Evolutionary conservation across 1,140 invertebrate genomes (phyloP).

Genomic region (Trachelipus rathkii): DNA sequence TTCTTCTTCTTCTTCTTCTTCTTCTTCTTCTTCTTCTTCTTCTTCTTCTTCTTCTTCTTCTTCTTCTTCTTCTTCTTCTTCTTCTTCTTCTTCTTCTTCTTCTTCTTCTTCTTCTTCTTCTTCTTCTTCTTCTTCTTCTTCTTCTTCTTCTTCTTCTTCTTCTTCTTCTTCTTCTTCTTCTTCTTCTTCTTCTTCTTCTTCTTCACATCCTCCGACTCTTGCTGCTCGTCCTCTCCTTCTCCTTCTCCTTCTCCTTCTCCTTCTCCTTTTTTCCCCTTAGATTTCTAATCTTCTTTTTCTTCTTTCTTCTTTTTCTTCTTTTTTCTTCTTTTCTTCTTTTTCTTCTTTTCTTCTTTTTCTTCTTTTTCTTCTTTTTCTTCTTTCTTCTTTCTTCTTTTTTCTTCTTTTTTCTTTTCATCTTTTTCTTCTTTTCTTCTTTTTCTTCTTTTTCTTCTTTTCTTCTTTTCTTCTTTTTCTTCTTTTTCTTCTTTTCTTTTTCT

Average conservation of each 20-base stretch:
- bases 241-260: neutral
- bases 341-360: neutral
- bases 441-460: too few species aligned
- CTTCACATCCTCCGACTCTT: constrained; percentile 13
- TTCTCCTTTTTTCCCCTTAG: neutral
- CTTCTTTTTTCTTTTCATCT: too few species aligned
- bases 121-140: neutral
- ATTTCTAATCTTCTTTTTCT: neutral
- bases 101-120: neutral
- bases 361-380: constrained; percentile 4
- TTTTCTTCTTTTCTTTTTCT: too few species aligned
- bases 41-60: too few species aligned
- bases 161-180: neutral
- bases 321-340: neutral
- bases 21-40: too few species aligned
- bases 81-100: too few species aligned
- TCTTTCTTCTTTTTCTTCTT: neutral
- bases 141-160: neutral
- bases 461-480: too few species aligned
- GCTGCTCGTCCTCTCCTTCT: neutral
- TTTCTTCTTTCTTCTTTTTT: too few species aligned
- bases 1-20: too few species aligned
- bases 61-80: too few species aligned
- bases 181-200: neutral
- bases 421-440: too few species aligned